A percentile compares a stretch with the other conserved stretches of the same genome.
Conservation (phyloP, 2,797 vertebrate species). For the Scolopax rusticola region DNA sequence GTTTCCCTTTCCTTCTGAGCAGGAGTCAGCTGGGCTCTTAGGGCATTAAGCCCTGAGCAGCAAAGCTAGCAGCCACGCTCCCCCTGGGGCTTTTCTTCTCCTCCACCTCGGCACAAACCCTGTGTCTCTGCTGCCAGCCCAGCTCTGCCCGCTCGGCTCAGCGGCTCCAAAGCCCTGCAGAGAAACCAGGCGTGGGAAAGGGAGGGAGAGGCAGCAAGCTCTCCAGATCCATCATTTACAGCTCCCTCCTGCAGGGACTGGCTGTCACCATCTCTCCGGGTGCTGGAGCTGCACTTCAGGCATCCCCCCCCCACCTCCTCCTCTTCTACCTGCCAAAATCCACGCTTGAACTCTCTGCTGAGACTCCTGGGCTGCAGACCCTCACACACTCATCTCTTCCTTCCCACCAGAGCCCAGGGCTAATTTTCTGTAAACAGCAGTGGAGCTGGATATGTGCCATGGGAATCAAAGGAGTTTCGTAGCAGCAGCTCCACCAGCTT, state of each 20-base stretch:
- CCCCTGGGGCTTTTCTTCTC: not conserved
- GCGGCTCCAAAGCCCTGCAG: rapidly evolving
- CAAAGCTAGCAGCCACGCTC: conserved; percentile 31
- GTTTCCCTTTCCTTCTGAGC: conserved; percentile 9
- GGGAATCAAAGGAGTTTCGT: not conserved
- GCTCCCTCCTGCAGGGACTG: not conserved
- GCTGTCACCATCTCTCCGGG: not conserved
- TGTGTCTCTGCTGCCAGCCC: not conserved
- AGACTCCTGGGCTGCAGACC: not conserved
- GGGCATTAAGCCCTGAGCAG: conserved; percentile 48
- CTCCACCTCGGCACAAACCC: not conserved
- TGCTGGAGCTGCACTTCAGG: not conserved
- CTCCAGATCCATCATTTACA: not conserved
- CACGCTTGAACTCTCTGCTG: rapidly evolving
- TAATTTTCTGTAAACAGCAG: not conserved
- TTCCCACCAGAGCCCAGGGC: not conserved
- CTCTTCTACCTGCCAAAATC: not conserved
- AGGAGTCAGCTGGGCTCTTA: conserved; percentile 62
- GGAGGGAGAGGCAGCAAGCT: not conserved
- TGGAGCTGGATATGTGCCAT: rapidly evolving
- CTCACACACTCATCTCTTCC: rapidly evolving
- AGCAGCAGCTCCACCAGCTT: not conserved
- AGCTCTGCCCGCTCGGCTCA: not conserved
- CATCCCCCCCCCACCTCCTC: not conserved
- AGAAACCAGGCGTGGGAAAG: not conserved